Evolutionary conservation across 2,797 vertebrate genomes (phyloP).

Genomic region (Mus spretus): DNA sequence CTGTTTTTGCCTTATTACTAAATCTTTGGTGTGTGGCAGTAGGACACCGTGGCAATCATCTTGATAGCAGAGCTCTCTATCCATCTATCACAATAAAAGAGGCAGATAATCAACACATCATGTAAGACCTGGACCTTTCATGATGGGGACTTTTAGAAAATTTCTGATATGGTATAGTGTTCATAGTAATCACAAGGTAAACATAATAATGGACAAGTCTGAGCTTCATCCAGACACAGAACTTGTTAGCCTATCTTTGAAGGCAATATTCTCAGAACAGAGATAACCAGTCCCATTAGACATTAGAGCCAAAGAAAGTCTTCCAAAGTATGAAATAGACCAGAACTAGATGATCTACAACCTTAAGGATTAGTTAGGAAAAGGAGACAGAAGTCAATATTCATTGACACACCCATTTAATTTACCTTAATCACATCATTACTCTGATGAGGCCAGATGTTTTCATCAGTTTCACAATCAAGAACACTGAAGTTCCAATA

Average conservation of each 20-base stretch:
- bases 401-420: neutral
- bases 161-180: neutral
- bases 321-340: neutral
- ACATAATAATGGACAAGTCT: neutral
- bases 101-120: neutral
- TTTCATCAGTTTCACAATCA: slow-evolving; percentile 17
- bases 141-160: neutral
- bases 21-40: neutral
- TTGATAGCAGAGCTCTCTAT: neutral
- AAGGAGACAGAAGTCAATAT: neutral
- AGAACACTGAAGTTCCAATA: neutral
- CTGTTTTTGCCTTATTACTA: neutral
- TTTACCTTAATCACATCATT: neutral
- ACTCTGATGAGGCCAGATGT: neutral
- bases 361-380: slow-evolving; percentile 30
- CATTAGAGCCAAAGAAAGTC: neutral
- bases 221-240: neutral
- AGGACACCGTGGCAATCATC: neutral
- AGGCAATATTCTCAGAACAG: neutral
- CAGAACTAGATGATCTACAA: neutral
- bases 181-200: neutral
- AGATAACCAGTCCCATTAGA: neutral
- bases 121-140: neutral
- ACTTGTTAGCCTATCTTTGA: neutral
- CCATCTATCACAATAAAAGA: neutral